phyloP scores from a whole-genome alignment of 1,140 invertebrate species.

The Lasioglossum albipes region DNA sequence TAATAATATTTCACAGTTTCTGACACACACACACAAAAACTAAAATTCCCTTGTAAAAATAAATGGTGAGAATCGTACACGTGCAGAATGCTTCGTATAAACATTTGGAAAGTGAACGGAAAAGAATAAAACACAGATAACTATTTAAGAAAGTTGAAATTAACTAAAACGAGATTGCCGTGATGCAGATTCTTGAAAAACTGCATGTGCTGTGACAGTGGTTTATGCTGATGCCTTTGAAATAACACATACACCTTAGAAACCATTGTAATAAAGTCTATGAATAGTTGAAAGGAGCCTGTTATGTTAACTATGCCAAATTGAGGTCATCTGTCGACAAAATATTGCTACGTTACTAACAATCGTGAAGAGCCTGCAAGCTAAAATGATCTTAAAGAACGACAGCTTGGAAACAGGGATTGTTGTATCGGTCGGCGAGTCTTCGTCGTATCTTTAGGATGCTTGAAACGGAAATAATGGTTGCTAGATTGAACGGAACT shows the following conservation, averaged over 20 bases:
- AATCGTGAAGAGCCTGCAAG: conserved; percentile 22
- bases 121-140: conserved; percentile 17
- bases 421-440: conserved; percentile 31
- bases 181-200: conserved; percentile 37
- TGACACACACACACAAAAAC: not conserved
- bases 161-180: conserved; percentile 34
- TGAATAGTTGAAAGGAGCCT: conserved; percentile 29
- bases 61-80: conserved; percentile 36
- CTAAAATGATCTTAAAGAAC: conserved; percentile 40
- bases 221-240: conserved; percentile 57
- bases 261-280: conserved; percentile 43
- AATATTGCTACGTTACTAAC: conserved; percentile 27
- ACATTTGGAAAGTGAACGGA: conserved; percentile 25
- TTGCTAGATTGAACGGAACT: conserved; percentile 50
- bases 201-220: conserved; percentile 31
- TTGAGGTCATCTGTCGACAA: conserved; percentile 39
- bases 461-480: conserved; percentile 38
- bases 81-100: conserved; percentile 30
- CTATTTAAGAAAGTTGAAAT: conserved; percentile 23
- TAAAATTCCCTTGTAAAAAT: conserved; percentile 42
- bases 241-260: conserved; percentile 42
- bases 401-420: conserved; percentile 10
- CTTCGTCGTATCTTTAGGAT: conserved; percentile 42
- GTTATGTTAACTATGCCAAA: conserved; percentile 49
- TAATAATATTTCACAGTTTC: conserved; percentile 9